Evolutionary conservation across 2,113 vertebrate species (phyloP), one percentile per base, ranked within the genome.

Genomic region (Pomatorhinus ruficollis): DNA sequence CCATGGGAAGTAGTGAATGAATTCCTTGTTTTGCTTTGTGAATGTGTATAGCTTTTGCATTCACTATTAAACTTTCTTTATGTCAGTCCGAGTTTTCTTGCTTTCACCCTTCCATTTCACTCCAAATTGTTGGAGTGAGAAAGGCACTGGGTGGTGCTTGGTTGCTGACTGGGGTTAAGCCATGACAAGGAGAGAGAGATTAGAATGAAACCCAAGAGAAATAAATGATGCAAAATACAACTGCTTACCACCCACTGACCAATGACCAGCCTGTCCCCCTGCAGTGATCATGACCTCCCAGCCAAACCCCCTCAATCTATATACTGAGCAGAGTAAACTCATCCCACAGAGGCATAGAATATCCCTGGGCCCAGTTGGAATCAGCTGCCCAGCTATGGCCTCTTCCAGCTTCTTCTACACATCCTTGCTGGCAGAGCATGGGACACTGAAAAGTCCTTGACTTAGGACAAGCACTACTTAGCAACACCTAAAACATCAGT

Each of bases 341-440:
- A 56, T 27, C 21, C 30, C 49, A 72, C 2, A 37, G 16, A 56
- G 25, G 9, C 28, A 75, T n/a, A n/a, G n/a, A 68, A 24, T 25
- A 40, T 31, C 28, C 16, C n/a, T 0, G 0, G 10, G 13, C 16
- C 39, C 61, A 35, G 69, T 0, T n/a, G 47, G 28, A 44, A 60
- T 31, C 61, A 75, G 13, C 28, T 45, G 40, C 6, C 20, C n/a
- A 25, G 13, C 11, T 68, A 25, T 12, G 9, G 20, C 22, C 9
- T 75, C n/a, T 82, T 30, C 60, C 63, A 66, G 16, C 28, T 68
- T 39, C 53, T 39, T 68, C 24, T 53, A 20, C 24, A 45, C 20
- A 53, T 60, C 24, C n/a, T 53, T 22, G 20, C 44, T 74, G 15
- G 37, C 19, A 39, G 12, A 59, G 66, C 25, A 65, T 3, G 5